phyloP scores from a whole-genome alignment of 2,113 vertebrate genomes.

The Cyrtonyx montezumae region DNA sequence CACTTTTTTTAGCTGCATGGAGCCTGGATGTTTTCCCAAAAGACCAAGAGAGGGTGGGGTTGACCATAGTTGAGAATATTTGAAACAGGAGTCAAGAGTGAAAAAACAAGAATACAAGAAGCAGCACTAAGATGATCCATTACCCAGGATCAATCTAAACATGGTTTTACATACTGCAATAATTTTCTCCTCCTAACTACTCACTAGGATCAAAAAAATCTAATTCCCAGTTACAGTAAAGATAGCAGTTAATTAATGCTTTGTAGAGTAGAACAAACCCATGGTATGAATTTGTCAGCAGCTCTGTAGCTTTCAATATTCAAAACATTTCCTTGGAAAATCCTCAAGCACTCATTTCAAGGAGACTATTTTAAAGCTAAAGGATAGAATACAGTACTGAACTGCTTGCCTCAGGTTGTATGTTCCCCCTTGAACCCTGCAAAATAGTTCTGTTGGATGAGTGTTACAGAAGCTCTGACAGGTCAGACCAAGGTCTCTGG shows the following conservation, averaged over 20 bases:
- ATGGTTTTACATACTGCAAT: neutral
- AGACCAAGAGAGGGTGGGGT: neutral
- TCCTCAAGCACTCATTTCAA: neutral
- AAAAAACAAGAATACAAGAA: neutral
- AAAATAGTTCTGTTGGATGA: neutral
- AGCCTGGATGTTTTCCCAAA: neutral
- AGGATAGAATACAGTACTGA: neutral
- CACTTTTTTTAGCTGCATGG: neutral
- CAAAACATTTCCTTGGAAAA: neutral
- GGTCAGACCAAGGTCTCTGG: neutral
- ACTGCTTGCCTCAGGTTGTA: neutral
- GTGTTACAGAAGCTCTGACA: neutral
- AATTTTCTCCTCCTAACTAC: neutral
- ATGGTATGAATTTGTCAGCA: neutral
- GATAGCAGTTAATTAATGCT: neutral
- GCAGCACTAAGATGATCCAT: neutral
- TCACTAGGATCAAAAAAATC: neutral
- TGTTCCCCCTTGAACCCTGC: neutral
- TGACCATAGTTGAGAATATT: neutral
- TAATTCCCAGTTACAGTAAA: constrained; percentile 20
- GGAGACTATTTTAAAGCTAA: neutral
- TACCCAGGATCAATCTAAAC: constrained; percentile 18
- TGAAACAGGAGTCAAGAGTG: neutral
- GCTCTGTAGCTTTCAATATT: neutral
- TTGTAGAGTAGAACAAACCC: constrained; percentile 8